Evolutionary conservation across 2,888 invertebrate species (phyloP).

Genomic region (Lepidochrysops patricia): DNA sequence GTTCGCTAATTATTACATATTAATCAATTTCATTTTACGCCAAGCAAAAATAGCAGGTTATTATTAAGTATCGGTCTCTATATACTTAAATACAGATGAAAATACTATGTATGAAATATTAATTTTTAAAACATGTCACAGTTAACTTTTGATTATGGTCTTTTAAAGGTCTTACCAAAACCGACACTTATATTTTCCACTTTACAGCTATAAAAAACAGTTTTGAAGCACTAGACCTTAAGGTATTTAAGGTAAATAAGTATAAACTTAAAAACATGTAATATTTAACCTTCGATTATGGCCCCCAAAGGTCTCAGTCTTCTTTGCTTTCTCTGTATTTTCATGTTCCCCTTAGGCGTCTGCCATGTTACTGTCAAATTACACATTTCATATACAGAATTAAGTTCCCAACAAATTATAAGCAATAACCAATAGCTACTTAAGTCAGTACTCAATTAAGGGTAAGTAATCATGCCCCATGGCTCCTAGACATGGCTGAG

Average conservation of each 20-base stretch:
- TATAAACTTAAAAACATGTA: too few relatives aligned
- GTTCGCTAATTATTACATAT: too few relatives aligned
- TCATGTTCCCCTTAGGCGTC: not conserved
- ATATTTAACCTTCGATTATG: too few relatives aligned
- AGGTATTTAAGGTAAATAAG: too few relatives aligned
- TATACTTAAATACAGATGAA: too few relatives aligned
- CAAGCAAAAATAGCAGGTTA: too few relatives aligned
- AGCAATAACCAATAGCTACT: not conserved
- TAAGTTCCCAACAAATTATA: not conserved
- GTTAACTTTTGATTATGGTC: not conserved
- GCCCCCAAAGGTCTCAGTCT: too few relatives aligned
- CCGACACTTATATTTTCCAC: not conserved
- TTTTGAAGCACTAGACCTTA: too few relatives aligned
- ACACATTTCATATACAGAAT: not conserved
- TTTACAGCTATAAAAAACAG: too few relatives aligned
- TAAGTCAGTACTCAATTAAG: constrained; percentile 1
- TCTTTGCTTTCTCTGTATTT: not conserved
- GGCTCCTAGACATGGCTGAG: not conserved
- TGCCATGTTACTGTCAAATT: not conserved
- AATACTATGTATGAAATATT: not conserved
- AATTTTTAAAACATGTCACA: too few relatives aligned
- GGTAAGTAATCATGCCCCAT: not conserved
- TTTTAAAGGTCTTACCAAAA: not conserved
- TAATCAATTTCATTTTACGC: too few relatives aligned
- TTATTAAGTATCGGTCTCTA: too few relatives aligned